These are phyloP conservation scores for Ptychoptera albimana DNA, from an alignment of 2,888 invertebrate genomes.

Conservation along the genomic window DNA sequence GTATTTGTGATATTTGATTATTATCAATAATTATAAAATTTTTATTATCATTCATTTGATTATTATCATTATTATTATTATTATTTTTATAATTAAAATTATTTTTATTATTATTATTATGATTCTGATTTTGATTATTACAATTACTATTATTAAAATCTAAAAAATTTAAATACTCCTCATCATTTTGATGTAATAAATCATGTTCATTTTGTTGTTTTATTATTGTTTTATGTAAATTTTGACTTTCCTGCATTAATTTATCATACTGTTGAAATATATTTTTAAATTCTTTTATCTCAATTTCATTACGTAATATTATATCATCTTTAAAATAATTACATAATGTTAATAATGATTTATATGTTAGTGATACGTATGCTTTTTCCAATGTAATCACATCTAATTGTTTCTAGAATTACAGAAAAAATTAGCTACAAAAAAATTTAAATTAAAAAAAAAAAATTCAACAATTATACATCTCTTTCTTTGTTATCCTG, in stretches of 20 bases:
- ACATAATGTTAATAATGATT: constrained; percentile 24
- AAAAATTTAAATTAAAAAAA: too few relatives aligned
- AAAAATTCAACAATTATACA: too few relatives aligned
- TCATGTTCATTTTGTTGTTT: too few relatives aligned
- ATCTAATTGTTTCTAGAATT: constrained; percentile 8
- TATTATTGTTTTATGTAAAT: too few relatives aligned
- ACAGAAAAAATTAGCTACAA: too few relatives aligned
- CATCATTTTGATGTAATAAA: neutral
- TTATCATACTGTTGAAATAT: constrained; percentile 27
- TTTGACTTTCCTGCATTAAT: constrained; percentile 25
- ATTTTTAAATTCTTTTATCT: constrained; percentile 24
- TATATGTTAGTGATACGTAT: constrained; percentile 21
- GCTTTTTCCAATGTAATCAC: constrained; percentile 22
- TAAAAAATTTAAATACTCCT: neutral
- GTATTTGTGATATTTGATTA: too few relatives aligned
- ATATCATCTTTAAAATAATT: constrained; percentile 28
- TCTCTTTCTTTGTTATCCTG: constrained; percentile 10
- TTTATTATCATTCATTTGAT: too few relatives aligned
- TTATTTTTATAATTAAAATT: too few relatives aligned
- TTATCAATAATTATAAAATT: too few relatives aligned
- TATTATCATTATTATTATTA: too few relatives aligned
- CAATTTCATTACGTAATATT: constrained; percentile 22
- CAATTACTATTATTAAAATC: neutral
- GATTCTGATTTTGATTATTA: neutral
- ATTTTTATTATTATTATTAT: too few relatives aligned